Evolutionary conservation across 2,113 vertebrate species (phyloP).

Genomic region (Nyctereutes procyonoides): DNA sequence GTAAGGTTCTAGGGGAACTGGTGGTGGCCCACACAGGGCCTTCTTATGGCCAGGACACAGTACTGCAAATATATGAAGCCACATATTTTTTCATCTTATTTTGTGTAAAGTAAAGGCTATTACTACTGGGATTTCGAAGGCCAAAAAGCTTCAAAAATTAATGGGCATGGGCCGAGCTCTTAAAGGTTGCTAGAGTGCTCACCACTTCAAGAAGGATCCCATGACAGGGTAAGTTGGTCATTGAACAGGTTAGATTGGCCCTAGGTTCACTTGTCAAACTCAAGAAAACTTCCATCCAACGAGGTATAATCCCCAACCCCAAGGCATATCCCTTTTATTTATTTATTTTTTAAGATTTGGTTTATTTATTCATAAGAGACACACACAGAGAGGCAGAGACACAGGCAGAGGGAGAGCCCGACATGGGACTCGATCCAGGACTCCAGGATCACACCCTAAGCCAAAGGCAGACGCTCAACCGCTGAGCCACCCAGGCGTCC

Average conservation of each 20-base stretch:
- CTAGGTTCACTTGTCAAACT: background rate
- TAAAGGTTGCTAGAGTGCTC: background rate
- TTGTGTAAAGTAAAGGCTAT: background rate
- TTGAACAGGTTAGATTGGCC: background rate
- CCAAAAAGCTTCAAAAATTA: background rate
- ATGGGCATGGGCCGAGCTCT: background rate
- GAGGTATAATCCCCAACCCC: background rate
- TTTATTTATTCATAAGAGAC: no score
- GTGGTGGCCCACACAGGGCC: background rate
- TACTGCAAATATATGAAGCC: background rate
- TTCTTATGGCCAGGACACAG: background rate
- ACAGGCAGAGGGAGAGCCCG: no score
- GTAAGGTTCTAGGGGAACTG: background rate
- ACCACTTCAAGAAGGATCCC: background rate
- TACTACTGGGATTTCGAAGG: background rate
- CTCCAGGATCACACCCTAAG: no score
- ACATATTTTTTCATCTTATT: background rate
- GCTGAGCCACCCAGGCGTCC: no score
- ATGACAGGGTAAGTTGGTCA: background rate
- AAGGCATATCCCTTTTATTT: background rate
- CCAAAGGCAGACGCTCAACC: no score
- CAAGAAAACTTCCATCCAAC: background rate
- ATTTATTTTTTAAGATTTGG: no score
- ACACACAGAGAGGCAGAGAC: no score
- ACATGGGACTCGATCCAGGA: no score